Evolutionary conservation across 2,888 invertebrate species (phyloP), one percentile per base, ranked within the genome.

Genomic region (Harpalus rufipes): DNA sequence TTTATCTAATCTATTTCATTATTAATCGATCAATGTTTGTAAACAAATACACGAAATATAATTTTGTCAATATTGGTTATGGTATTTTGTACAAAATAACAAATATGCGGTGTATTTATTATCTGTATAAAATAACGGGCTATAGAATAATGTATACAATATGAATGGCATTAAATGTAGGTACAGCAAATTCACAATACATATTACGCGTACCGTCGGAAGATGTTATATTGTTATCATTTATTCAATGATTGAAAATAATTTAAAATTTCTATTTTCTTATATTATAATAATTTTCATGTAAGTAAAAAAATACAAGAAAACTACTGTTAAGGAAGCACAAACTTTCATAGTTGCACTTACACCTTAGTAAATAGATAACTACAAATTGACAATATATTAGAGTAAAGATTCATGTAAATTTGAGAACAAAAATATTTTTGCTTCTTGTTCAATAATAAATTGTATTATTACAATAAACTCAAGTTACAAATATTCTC

Each of bases 1-100:
- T 74, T 74, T 74, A 74, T 74, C 41, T 72, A 44, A 44, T 72
- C 72, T 74, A 74, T 74, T 74, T 74, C 44, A 74, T 74, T 74
- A 74, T 74, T 74, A 74, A 74, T 74, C 72, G 72, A 74, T 74
- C 72, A 74, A 44, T 74, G 72, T 74, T 74, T 74, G 72, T 74
- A 74, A 74, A 74, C 72, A 74, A 74, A 74, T 74, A 74, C 39
- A 44, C 44, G 41, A 74, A 74, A 74, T 68, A 44, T 44, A 16
- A 44, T 74, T 74, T 18, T 44, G 72, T 74, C 72, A 74, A 74
- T 74, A 74, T 74, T 74, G 41, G 72, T 44, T 16, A 74, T 74
- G 8, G 72, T 44, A 74, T 74, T 51, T 74, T 74, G 14, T 74
- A 21, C 41, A 74, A 74, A 74, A 44, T 74, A 16, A 44, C 72